A percentile compares a stretch with the other conserved stretches of the same genome.
These are phyloP conservation scores for Eubasilissa splendida DNA, from an alignment of 2,888 invertebrate species.

Conservation along the genomic window DNA sequence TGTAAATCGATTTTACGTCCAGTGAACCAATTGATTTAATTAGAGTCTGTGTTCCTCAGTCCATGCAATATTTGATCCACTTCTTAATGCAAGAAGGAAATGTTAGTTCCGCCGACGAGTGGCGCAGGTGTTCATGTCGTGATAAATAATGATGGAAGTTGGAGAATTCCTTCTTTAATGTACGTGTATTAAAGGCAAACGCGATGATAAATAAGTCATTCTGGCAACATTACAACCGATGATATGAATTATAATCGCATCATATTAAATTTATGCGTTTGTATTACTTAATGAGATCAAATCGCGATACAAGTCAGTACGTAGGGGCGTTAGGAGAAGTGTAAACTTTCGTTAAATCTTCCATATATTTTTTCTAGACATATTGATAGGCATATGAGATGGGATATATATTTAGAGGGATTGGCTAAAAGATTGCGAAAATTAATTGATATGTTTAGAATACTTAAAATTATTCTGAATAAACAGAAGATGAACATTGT, in stretches of 20 bases:
- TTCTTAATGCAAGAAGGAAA: slow-evolving; percentile 37
- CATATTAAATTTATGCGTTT: background rate
- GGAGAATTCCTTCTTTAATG: slow-evolving; percentile 5
- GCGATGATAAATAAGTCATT: slow-evolving; percentile 19
- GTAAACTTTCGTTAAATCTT: too few species aligned
- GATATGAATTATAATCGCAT: slow-evolving; percentile 31
- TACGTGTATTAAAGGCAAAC: slow-evolving; percentile 9
- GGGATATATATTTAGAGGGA: too few species aligned
- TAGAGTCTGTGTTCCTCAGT: background rate
- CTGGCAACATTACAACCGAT: slow-evolving; percentile 1
- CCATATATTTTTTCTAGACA: too few species aligned
- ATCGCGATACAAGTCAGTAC: too few species aligned
- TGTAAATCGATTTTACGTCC: slow-evolving; percentile 44
- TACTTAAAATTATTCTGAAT: too few species aligned
- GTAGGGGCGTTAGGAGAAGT: too few species aligned
- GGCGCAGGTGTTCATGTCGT: slow-evolving; percentile 17
- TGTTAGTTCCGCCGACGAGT: slow-evolving; percentile 1
- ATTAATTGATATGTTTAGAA: too few species aligned
- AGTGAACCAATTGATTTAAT: slow-evolving; percentile 41
- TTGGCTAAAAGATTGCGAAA: too few species aligned
- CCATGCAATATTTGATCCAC: slow-evolving; percentile 28
- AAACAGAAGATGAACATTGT: too few species aligned
- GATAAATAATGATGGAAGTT: background rate
- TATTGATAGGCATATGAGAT: too few species aligned
- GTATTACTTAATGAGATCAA: too few species aligned